Conservation (phyloP, 2,113 vertebrate genomes). For the Tupaia chinensis region DNA sequence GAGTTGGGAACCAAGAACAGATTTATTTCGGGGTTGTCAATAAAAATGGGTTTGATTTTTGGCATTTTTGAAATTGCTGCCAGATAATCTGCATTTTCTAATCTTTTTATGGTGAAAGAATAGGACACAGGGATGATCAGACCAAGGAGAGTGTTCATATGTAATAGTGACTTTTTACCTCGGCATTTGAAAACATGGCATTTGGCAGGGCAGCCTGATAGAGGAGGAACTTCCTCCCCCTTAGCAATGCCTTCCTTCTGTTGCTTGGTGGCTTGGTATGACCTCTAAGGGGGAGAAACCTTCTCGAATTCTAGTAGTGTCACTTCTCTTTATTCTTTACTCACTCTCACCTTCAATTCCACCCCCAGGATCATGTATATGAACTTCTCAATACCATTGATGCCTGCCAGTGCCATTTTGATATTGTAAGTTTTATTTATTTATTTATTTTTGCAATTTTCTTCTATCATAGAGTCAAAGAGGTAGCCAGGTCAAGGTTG, state of each 20-base stretch:
- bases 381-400: constrained; percentile 96
- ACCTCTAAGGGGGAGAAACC: background rate
- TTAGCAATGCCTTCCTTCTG: background rate
- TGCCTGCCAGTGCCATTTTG: constrained; percentile 94
- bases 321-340: constrained; percentile 40
- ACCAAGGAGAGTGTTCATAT: background rate
- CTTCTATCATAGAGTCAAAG: background rate
- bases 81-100: background rate
- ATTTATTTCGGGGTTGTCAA: background rate
- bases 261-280: background rate
- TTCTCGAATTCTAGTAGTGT: background rate
- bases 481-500: background rate
- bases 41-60: constrained; percentile 8
- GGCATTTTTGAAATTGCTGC: background rate
- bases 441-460: constrained; percentile 23
- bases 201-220: background rate
- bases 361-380: constrained; percentile 94
- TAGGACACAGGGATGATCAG: background rate
- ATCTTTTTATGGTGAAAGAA: background rate
- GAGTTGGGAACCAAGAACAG: constrained; percentile 10
- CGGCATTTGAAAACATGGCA: background rate
- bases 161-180: background rate
- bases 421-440: constrained; percentile 91
- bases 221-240: background rate
- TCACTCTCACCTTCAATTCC: constrained; percentile 33